phyloP scores from a whole-genome alignment of 2,113 vertebrate species.

The Himantopus leucocephalus region DNA sequence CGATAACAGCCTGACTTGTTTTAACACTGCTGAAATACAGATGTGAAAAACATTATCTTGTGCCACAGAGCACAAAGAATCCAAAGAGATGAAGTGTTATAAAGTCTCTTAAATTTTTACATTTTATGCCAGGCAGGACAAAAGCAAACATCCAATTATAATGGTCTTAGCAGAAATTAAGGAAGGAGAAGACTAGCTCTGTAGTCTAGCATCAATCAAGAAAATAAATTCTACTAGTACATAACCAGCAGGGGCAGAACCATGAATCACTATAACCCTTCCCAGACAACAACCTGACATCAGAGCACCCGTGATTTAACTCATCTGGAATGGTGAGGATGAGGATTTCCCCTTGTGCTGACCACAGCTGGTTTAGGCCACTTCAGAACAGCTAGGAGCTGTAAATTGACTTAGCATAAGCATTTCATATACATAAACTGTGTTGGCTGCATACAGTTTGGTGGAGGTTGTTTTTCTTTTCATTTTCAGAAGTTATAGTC shows the following conservation, averaged over 20 bases:
- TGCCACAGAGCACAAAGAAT: background rate
- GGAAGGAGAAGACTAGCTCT: background rate
- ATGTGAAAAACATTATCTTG: background rate
- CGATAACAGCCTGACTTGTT: background rate
- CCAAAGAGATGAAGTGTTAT: background rate
- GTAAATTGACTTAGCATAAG: background rate
- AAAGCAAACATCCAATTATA: background rate
- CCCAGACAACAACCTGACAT: background rate
- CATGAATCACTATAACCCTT: background rate
- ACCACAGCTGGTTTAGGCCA: background rate
- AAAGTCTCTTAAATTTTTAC: background rate
- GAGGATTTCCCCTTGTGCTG: background rate
- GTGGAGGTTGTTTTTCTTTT: background rate
- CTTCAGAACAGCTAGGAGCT: background rate
- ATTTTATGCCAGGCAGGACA: background rate
- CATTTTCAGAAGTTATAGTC: background rate
- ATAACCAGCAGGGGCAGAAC: background rate
- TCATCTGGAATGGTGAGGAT: rapidly evolving
- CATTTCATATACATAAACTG: background rate
- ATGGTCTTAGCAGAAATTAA: background rate
- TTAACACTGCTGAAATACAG: background rate
- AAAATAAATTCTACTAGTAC: background rate
- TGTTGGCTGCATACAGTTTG: background rate
- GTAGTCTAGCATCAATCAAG: background rate
- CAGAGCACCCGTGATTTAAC: background rate